Evolutionary conservation across 2,797 vertebrate genomes (phyloP), one percentile per base, ranked within the genome.

Genomic region (Fistularia commersonii): DNA sequence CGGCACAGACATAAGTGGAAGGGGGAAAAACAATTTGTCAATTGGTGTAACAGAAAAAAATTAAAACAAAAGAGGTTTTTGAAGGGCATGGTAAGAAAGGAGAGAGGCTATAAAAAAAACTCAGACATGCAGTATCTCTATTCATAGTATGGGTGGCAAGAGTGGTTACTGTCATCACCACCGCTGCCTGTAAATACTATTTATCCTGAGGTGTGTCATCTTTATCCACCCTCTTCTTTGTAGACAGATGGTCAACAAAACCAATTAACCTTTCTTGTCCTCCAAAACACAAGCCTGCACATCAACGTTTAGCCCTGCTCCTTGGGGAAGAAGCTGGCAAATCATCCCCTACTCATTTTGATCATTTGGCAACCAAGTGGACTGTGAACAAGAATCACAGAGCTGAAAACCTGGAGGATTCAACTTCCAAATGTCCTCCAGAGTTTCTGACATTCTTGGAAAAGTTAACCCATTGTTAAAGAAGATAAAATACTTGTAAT

Each of bases 211-310:
- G 52, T 56, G 60, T 47, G 35, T 41, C 14, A 32, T 70, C 56
- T 51, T 59, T 35, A 12, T 48, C 54, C 48, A 8, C 78, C 80
- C 81, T 69, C 63, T 58, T 69, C 71, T 76, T 74, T 45, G 65
- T 63, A 87, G 90, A 89, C 91, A 94, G 92, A 92, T 91, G 90
- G 93, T 90, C 90, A 88, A 87, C 72, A 63, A 87, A 95, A 90
- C 85, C 87, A 91, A 90, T 93, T 94, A 93, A 92, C 93, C 92
- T 92, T 88, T 89, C 75, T 72, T 52, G 55, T 72, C 76, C 77
- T 83, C 79, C 78, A 77, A 65, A 69, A 76, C 80, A 83, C 84
- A 84, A 73, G 52, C 76, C 84, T 84, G 75, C 78, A 41, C 74
- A 56, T 55, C 66, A 79, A 69, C 73, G 80, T 73, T 48, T 66